Percentiles rank a stretch among this genome's conserved stretches.
Evolutionary conservation across 2,888 invertebrate species (phyloP).

Genomic region (Amblyteles armatorius): DNA sequence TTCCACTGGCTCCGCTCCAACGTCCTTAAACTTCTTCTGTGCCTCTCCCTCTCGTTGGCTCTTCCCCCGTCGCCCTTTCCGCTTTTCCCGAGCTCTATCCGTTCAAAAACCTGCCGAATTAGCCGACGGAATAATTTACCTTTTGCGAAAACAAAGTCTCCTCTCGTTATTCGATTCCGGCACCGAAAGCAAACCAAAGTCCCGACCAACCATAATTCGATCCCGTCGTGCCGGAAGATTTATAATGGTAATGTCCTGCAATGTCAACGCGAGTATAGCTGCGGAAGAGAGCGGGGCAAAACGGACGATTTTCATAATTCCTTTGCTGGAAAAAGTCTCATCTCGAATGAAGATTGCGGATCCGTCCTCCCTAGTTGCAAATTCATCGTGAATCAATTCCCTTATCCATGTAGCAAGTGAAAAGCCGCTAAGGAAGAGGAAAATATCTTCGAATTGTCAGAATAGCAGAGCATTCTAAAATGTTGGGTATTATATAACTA

Average conservation of each 20-base stretch:
- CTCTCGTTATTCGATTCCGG: conserved; percentile 69
- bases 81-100: background rate
- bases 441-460: background rate
- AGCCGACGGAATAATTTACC: conserved; percentile 73
- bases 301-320: too few relatives aligned
- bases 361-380: conserved; percentile 61
- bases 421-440: background rate
- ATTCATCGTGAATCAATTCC: conserved; percentile 67
- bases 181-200: conserved; percentile 3
- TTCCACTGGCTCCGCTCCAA: conserved; percentile 69
- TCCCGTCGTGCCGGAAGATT: conserved; percentile 70
- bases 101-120: conserved; percentile 61
- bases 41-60: conserved; percentile 15
- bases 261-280: conserved; percentile 67
- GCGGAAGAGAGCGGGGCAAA: too few relatives aligned
- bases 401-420: background rate
- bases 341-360: too few relatives aligned
- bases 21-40: conserved; percentile 60
- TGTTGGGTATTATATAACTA: background rate
- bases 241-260: conserved; percentile 75
- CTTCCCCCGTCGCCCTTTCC: background rate
- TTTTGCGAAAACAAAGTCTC: conserved; percentile 73
- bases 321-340: too few relatives aligned
- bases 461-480: background rate
- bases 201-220: conserved; percentile 73